Percentiles rank a stretch among this genome's conserved stretches.
phyloP scores from a whole-genome alignment of 2,888 invertebrate species.

The Halictus ligatus region DNA sequence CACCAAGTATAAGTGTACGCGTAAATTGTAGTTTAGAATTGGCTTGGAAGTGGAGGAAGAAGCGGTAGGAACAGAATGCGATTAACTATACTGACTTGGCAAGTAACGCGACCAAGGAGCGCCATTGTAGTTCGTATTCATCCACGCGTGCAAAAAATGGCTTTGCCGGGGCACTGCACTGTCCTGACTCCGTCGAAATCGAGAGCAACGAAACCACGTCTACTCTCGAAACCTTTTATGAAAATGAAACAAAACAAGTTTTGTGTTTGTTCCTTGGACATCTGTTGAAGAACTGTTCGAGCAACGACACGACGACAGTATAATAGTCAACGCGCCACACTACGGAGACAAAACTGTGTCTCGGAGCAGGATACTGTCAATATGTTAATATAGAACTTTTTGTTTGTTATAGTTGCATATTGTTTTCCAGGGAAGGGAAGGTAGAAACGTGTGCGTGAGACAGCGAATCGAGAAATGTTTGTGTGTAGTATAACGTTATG shows the following conservation, averaged over 20 bases:
- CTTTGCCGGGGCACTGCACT: not conserved
- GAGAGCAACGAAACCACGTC: not conserved
- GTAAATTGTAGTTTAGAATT: not conserved
- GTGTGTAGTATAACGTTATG: not conserved
- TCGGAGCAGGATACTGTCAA: constrained; percentile 15
- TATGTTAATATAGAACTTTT: not conserved
- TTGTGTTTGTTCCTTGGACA: not conserved
- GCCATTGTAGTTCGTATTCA: not conserved
- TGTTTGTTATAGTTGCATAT: constrained; percentile 8
- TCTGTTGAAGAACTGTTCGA: not conserved
- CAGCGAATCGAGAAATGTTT: not conserved
- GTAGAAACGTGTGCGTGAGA: not conserved
- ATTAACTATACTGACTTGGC: not conserved
- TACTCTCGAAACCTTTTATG: not conserved
- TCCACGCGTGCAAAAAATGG: not conserved
- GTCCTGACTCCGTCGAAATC: not conserved
- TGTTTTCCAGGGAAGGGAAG: not conserved
- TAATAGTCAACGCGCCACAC: not conserved
- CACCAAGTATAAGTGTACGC: not conserved
- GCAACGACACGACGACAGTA: not conserved
- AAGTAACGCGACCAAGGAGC: not conserved
- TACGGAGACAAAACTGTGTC: not conserved
- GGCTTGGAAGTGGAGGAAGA: not conserved
- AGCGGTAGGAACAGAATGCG: not conserved
- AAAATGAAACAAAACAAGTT: not conserved